phyloP scores from a whole-genome alignment of 2,888 invertebrate genomes.

The Stegophylla sp. region DNA sequence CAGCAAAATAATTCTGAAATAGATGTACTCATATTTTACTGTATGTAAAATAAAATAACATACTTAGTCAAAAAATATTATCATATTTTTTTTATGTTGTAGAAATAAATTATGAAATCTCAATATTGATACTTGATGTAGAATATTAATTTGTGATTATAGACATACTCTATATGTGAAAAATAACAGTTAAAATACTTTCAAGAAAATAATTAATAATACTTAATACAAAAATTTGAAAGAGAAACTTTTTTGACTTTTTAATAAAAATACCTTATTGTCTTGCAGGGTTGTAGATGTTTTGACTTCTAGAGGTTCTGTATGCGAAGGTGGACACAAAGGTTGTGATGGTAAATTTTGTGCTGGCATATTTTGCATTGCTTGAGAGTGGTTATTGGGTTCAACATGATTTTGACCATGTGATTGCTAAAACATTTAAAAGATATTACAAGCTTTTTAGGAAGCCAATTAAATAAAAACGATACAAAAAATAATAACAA shows the following conservation, averaged over 20 bases:
- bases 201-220: too few species aligned
- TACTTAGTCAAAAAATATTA: not conserved
- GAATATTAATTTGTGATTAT: too few species aligned
- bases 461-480: too few species aligned
- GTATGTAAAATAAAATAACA: not conserved
- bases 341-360: not conserved
- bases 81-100: not conserved
- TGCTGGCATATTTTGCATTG: not conserved
- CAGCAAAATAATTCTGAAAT: conserved; percentile 33
- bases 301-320: not conserved
- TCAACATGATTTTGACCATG: not conserved
- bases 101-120: too few species aligned
- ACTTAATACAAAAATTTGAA: too few species aligned
- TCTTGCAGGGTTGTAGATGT: not conserved
- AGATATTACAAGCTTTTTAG: not conserved
- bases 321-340: too few species aligned
- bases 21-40: conserved; percentile 16
- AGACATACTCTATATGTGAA: too few species aligned
- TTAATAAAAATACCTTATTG: not conserved
- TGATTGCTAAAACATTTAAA: conserved; percentile 2
- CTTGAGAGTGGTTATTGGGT: not conserved
- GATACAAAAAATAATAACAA: too few species aligned
- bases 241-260: too few species aligned
- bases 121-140: too few species aligned
- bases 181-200: too few species aligned